These are phyloP conservation scores for Clarias laeviceps DNA, from an alignment of 2,797 vertebrate genomes.

Conservation along the genomic window DNA sequence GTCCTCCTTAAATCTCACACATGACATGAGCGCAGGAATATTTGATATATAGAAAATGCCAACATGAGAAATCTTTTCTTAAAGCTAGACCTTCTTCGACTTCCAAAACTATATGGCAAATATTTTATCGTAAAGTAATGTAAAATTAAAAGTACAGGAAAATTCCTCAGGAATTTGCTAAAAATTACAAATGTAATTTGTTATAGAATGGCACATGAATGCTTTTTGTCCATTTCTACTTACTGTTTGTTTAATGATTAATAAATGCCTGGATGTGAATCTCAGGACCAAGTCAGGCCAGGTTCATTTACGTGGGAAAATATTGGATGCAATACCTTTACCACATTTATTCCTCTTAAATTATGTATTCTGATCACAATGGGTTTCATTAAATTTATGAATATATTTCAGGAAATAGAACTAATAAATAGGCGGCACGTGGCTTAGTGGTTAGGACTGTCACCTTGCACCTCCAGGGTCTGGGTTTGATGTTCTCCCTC, in stretches of 20 bases:
- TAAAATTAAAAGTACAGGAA: too few species aligned
- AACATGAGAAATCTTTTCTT: neutral
- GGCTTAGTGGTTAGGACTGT: too few species aligned
- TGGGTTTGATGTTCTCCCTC: too few species aligned
- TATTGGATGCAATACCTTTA: neutral
- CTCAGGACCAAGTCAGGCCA: neutral
- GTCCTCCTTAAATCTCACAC: neutral
- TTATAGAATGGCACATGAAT: neutral
- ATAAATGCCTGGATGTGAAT: neutral
- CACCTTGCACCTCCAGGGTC: too few species aligned
- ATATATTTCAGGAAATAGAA: neutral
- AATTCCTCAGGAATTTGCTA: neutral
- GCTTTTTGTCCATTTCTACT: neutral
- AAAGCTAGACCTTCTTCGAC: neutral
- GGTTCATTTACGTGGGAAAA: neutral
- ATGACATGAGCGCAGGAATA: neutral
- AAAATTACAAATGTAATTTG: neutral
- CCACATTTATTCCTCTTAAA: neutral
- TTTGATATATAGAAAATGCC: neutral
- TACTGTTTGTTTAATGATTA: neutral
- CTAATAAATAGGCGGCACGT: neutral
- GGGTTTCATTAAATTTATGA: neutral
- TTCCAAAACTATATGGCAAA: neutral
- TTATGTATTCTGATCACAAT: neutral
- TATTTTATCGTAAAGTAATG: neutral